Conservation (phyloP, 2,797 vertebrate species). For the Chlorospingus semifuscus region DNA sequence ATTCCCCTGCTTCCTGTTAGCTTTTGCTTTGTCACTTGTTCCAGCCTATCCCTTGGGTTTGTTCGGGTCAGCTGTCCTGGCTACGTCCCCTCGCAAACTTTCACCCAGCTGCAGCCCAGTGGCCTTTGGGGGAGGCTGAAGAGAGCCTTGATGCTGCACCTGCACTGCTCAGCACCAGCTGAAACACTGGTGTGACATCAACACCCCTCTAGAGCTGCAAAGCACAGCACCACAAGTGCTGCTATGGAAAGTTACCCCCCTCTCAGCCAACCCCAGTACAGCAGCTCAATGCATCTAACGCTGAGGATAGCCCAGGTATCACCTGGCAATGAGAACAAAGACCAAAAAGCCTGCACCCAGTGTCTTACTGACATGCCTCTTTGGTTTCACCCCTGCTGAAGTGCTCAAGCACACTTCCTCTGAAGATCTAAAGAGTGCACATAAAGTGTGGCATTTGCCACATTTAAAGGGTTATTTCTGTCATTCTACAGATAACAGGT, state of each 20-base stretch:
- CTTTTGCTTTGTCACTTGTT: neutral
- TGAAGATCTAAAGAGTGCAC: neutral
- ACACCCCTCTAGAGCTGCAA: too few species aligned
- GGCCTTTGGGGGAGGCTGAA: neutral
- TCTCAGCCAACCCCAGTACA: neutral
- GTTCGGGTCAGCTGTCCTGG: neutral
- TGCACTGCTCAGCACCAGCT: neutral
- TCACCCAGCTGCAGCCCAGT: neutral
- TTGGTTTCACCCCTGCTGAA: neutral
- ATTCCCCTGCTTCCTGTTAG: accelerated
- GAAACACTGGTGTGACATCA: neutral
- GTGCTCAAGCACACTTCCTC: neutral
- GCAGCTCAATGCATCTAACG: neutral
- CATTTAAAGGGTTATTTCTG: neutral
- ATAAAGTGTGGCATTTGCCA: neutral
- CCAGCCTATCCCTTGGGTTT: neutral
- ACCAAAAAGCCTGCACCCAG: neutral
- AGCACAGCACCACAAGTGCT: neutral
- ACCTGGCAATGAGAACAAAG: neutral
- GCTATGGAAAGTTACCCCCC: neutral
- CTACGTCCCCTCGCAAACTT: accelerated
- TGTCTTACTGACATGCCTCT: accelerated
- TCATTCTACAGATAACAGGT: neutral
- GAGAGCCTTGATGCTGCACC: neutral
- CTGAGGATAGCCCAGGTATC: neutral